Conservation (phyloP, 2,797 vertebrate species). For the Rhinophrynus dorsalis region DNA sequence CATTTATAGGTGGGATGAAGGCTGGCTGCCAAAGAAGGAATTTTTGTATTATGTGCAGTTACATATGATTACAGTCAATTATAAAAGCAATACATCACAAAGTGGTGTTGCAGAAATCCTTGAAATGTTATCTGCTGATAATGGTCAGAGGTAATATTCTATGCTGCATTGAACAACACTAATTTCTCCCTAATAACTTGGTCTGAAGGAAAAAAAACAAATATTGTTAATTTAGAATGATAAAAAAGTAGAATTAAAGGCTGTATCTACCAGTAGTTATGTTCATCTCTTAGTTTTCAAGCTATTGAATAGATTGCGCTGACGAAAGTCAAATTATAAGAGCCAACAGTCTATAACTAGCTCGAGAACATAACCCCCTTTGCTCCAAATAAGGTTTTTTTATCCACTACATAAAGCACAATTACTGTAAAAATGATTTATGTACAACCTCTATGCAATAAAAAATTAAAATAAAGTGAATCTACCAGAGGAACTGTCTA, state of each 20-base stretch:
- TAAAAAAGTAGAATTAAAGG: neutral
- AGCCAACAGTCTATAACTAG: conserved; percentile 15
- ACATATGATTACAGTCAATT: neutral
- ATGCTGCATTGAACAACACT: neutral
- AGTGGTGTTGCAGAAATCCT: neutral
- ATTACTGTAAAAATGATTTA: conserved; percentile 24
- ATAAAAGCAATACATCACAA: neutral
- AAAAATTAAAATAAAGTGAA: conserved; percentile 17
- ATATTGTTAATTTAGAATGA: neutral
- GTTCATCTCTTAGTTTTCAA: neutral
- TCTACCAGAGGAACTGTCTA: neutral
- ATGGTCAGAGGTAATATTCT: neutral
- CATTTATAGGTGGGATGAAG: too few relatives aligned
- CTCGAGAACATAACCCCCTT: conserved; percentile 22
- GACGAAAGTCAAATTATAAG: conserved; percentile 15
- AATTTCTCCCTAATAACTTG: neutral
- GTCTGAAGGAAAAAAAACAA: neutral
- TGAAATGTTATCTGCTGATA: neutral
- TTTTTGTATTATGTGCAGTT: too few relatives aligned
- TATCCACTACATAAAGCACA: conserved; percentile 14
- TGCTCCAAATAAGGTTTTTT: conserved; percentile 4
- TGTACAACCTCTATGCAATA: conserved; percentile 10
- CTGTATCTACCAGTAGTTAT: neutral
- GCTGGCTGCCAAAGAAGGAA: too few relatives aligned
- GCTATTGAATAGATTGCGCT: conserved; percentile 10